phyloP scores from a whole-genome alignment of 1,140 invertebrate genomes.

The Papilio dardanus region DNA sequence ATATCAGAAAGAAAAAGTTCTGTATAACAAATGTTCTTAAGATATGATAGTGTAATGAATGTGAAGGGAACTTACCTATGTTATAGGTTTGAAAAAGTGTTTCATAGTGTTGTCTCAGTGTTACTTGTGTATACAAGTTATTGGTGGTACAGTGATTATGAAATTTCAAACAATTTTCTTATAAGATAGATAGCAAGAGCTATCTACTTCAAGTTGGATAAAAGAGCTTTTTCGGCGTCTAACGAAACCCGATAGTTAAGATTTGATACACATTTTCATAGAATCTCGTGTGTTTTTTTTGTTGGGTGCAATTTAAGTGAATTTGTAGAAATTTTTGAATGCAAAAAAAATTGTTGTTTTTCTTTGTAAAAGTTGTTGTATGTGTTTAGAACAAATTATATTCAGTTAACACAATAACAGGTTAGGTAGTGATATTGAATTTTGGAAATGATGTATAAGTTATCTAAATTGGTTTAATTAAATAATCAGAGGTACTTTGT shows the following conservation, averaged over 20 bases:
- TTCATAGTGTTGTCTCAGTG: background rate
- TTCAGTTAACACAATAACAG: conserved; percentile 23
- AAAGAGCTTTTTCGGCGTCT: background rate
- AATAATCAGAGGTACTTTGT: background rate
- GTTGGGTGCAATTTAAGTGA: conserved; percentile 8
- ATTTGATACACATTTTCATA: background rate
- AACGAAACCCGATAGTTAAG: background rate
- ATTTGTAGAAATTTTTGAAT: conserved; percentile 40
- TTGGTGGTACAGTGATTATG: background rate
- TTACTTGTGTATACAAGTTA: conserved; percentile 8
- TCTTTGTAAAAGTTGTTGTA: conserved; percentile 26
- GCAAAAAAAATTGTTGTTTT: conserved; percentile 11
- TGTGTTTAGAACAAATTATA: conserved; percentile 25
- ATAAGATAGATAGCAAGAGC: background rate
- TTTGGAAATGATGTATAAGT: background rate
- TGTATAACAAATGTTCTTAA: conserved; percentile 67
- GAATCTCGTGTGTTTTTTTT: conserved; percentile 30
- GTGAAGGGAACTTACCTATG: conserved; percentile 3
- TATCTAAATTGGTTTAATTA: background rate
- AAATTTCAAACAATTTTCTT: background rate
- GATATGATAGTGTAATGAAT: conserved; percentile 50
- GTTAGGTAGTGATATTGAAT: background rate
- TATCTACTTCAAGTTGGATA: background rate
- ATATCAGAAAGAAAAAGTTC: conserved; percentile 79
- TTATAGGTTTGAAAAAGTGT: background rate